These are phyloP conservation scores for Laticauda colubrina DNA, from an alignment of 2,113 vertebrate genomes.

Conservation along the genomic window DNA sequence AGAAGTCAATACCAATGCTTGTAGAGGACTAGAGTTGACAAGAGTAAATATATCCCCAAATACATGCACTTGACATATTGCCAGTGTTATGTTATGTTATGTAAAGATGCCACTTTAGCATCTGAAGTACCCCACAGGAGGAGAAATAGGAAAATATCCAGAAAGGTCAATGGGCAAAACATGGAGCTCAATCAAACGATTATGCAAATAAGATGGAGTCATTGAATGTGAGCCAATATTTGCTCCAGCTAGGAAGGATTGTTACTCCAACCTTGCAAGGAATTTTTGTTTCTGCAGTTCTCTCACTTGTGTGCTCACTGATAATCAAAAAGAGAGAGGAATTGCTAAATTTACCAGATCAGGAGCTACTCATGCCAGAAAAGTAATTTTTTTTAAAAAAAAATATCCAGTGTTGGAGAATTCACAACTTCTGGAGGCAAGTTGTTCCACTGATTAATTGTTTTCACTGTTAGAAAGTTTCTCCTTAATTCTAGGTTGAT, in stretches of 20 bases:
- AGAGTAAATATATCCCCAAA: slow-evolving; percentile 64
- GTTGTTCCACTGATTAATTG: too few relatives aligned
- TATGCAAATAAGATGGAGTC: slow-evolving; percentile 10
- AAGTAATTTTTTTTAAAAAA: background rate
- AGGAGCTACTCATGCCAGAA: background rate
- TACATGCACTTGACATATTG: slow-evolving; percentile 59
- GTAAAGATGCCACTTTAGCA: slow-evolving; percentile 51
- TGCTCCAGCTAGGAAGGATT: background rate
- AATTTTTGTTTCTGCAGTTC: background rate
- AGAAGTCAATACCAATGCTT: slow-evolving; percentile 64
- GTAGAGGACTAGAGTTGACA: slow-evolving; percentile 64
- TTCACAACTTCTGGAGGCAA: too few relatives aligned
- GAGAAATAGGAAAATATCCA: slow-evolving; percentile 50
- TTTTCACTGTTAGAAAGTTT: too few relatives aligned
- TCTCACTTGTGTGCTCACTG: background rate
- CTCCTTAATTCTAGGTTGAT: too few relatives aligned
- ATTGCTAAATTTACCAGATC: background rate
- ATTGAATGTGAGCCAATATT: background rate
- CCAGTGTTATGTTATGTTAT: slow-evolving; percentile 62
- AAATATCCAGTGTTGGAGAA: too few relatives aligned
- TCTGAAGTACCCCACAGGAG: slow-evolving; percentile 58
- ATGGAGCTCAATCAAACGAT: slow-evolving; percentile 38
- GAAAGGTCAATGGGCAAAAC: slow-evolving; percentile 60
- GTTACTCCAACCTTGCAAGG: background rate
- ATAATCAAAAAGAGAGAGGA: background rate